phyloP scores from a whole-genome alignment of 2,797 vertebrate species.

The Sciurus vulgaris region DNA sequence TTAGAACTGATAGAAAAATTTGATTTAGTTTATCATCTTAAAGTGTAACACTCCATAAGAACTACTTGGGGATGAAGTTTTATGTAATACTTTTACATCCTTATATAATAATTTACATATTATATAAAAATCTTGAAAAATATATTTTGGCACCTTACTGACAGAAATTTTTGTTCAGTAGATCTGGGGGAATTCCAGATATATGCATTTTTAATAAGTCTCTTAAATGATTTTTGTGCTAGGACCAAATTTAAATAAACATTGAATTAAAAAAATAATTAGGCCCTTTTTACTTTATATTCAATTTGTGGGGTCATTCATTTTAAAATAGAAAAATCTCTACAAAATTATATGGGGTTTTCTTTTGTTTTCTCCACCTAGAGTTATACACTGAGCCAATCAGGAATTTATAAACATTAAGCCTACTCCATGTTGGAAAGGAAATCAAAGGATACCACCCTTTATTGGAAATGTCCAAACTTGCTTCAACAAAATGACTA shows the following conservation, averaged over 20 bases:
- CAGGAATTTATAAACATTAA: conserved; percentile 24
- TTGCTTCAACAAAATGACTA: neutral
- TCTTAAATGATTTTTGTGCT: neutral
- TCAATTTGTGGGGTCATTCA: neutral
- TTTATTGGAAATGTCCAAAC: neutral
- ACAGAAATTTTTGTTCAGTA: conserved; percentile 6
- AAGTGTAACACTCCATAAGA: conserved; percentile 44
- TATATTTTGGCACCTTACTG: neutral
- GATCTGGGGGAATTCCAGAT: neutral
- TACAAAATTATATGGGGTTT: neutral
- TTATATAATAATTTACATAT: neutral
- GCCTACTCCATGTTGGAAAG: neutral
- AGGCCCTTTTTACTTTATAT: neutral
- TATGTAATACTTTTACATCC: neutral
- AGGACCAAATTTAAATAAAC: neutral
- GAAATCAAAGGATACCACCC: neutral
- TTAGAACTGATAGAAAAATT: conserved; percentile 18
- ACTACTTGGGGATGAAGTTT: neutral
- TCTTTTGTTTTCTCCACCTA: neutral
- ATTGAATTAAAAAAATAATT: conserved; percentile 15
- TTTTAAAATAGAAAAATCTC: neutral
- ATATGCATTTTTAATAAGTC: neutral
- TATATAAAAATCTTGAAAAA: conserved; percentile 16
- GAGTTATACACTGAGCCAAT: neutral
- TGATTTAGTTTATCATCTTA: neutral